Conservation (phyloP, 2,113 vertebrate species). For the Serinus canaria region DNA sequence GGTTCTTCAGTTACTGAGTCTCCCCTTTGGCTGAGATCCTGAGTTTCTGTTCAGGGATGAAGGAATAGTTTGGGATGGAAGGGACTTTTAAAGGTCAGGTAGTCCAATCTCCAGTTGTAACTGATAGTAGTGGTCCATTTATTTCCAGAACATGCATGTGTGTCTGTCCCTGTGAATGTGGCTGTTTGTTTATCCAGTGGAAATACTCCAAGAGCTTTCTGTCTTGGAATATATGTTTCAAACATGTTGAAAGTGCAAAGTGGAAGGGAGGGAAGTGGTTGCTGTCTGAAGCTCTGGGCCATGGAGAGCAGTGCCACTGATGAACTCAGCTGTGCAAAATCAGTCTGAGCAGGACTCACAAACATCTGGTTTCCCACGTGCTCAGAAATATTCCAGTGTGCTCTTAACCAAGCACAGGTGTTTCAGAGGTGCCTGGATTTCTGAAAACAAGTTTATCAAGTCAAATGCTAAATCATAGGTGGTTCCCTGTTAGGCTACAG, state of each 20-base stretch:
- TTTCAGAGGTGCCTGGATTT: background rate
- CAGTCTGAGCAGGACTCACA: background rate
- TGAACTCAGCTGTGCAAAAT: background rate
- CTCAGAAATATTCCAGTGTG: background rate
- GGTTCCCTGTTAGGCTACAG: background rate
- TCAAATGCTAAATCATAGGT: background rate
- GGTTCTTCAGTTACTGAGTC: too few relatives aligned
- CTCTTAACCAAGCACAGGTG: background rate
- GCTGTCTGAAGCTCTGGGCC: background rate
- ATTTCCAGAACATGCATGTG: background rate
- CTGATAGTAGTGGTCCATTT: fast-evolving
- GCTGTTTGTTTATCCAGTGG: background rate
- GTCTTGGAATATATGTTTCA: background rate
- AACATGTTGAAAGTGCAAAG: background rate
- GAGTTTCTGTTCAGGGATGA: background rate
- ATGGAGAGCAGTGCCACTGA: background rate
- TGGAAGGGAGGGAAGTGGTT: background rate
- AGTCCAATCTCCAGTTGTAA: background rate
- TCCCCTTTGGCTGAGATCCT: background rate
- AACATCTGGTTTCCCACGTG: background rate
- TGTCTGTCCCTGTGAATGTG: background rate
- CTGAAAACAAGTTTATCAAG: background rate
- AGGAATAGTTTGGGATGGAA: background rate
- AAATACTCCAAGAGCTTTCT: background rate
- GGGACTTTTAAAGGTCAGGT: background rate